Evolutionary conservation across 2,888 invertebrate species (phyloP).

Genomic region (Gymnocheta viridis): DNA sequence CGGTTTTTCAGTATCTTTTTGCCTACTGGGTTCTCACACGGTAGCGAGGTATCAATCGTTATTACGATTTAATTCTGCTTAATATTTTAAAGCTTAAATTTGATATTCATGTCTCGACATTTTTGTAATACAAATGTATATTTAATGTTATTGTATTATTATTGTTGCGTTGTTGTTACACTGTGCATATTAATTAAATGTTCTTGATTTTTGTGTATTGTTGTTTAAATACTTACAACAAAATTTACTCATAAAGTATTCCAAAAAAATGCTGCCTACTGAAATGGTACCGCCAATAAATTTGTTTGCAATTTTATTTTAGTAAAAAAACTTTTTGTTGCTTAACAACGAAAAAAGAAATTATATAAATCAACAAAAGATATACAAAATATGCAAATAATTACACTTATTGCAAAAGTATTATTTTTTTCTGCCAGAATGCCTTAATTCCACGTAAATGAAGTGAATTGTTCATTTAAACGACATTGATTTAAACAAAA

Average conservation of each 20-base stretch:
- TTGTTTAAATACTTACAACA: constrained; percentile 18
- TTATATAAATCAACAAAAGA: constrained; percentile 8
- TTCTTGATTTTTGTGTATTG: constrained; percentile 28
- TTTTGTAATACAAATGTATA: constrained; percentile 48
- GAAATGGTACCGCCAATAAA: constrained; percentile 53
- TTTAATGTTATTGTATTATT: constrained; percentile 13
- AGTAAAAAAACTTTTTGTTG: background rate
- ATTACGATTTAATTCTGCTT: background rate
- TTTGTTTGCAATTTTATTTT: background rate
- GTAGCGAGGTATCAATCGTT: background rate
- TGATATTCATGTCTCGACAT: constrained; percentile 15
- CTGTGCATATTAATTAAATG: constrained; percentile 48
- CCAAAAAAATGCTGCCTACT: background rate
- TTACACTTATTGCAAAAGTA: constrained; percentile 33
- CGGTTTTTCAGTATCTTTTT: background rate
- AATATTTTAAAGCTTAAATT: background rate
- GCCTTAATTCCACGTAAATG: constrained; percentile 42
- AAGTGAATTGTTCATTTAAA: constrained; percentile 45
- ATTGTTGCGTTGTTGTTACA: constrained; percentile 30
- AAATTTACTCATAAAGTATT: constrained; percentile 17
- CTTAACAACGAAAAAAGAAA: background rate
- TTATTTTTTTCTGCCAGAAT: constrained; percentile 29
- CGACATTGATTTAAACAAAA: constrained; percentile 62
- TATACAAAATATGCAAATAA: constrained; percentile 51
- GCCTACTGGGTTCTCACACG: background rate